These are phyloP conservation scores for Probaryconus sp. DNA, from an alignment of 1,140 invertebrate genomes.

Conservation along the genomic window DNA sequence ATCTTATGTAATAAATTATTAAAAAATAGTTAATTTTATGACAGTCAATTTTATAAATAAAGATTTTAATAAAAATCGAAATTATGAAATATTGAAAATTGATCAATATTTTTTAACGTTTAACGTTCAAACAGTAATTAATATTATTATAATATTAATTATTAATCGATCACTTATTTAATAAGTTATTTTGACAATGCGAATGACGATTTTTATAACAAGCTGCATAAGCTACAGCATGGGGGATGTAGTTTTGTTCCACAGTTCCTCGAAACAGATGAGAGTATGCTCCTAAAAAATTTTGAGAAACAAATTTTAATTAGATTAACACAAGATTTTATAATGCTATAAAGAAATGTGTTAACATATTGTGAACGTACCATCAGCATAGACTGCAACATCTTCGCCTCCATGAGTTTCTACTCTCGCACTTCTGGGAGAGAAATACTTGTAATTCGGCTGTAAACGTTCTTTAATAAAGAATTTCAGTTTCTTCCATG, in stretches of 20 bases:
- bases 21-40: too few relatives aligned
- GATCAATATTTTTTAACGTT: too few relatives aligned
- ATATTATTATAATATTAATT: too few relatives aligned
- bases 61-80: too few relatives aligned
- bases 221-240: conserved; percentile 83
- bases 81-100: too few relatives aligned
- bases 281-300: conserved; percentile 82
- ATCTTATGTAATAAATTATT: too few relatives aligned
- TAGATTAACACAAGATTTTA: background rate
- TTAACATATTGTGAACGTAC: conserved; percentile 71
- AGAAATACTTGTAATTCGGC: too few relatives aligned
- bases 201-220: conserved; percentile 76
- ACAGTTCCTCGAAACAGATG: conserved; percentile 86
- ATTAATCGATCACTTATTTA: too few relatives aligned
- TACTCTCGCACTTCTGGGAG: conserved; percentile 70
- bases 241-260: conserved; percentile 87
- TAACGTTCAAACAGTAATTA: too few relatives aligned
- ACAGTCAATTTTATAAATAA: too few relatives aligned
- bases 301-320: background rate
- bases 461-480: too few relatives aligned
- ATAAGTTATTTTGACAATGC: conserved; percentile 65
- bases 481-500: conserved; percentile 69
- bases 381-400: conserved; percentile 89
- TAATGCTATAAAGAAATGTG: background rate
- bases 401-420: conserved; percentile 92